Conservation (phyloP, 2,113 vertebrate species). For the Hyperoodon ampullatus region DNA sequence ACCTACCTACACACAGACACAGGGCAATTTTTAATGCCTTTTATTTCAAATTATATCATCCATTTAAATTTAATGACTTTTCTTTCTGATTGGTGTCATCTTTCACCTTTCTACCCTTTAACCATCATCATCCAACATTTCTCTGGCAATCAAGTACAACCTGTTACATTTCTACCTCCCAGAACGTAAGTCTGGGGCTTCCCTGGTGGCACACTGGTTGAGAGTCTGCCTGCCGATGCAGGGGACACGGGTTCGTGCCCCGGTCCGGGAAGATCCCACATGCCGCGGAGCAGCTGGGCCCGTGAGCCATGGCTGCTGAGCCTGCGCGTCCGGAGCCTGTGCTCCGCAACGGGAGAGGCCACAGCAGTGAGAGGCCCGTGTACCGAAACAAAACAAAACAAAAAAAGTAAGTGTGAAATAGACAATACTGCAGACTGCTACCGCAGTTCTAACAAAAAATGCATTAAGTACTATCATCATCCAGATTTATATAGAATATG, state of each 20-base stretch:
- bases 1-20: neutral
- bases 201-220: too few species aligned
- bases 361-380: too few species aligned
- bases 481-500: neutral
- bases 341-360: too few species aligned
- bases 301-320: too few species aligned
- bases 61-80: conserved; percentile 22
- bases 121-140: neutral
- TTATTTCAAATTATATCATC: conserved; percentile 39
- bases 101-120: conserved; percentile 11
- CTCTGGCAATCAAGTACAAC: neutral
- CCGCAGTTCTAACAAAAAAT: conserved; percentile 14
- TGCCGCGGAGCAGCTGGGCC: too few species aligned
- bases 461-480: neutral
- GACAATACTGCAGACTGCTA: neutral
- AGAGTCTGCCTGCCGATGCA: too few species aligned
- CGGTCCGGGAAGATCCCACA: too few species aligned
- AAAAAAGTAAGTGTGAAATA: neutral
- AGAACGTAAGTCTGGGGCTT: neutral
- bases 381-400: too few species aligned
- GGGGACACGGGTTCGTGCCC: too few species aligned
- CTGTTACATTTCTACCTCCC: neutral
- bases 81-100: neutral
- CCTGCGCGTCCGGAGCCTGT: too few species aligned
- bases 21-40: neutral